Conservation (phyloP, 2,888 invertebrate genomes). For the Amitus sp. region DNA sequence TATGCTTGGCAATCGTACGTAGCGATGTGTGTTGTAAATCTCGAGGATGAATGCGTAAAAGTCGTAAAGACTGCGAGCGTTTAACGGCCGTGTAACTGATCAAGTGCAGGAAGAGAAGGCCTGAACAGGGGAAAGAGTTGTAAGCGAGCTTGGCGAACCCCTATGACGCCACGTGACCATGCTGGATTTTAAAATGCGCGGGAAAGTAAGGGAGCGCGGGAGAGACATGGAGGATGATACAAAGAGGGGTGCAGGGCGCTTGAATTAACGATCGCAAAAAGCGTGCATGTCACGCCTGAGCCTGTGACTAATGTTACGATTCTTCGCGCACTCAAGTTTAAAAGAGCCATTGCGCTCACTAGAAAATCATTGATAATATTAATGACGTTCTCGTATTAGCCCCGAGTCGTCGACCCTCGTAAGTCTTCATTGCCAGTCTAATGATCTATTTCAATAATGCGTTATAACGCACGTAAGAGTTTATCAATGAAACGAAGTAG, state of each 20-base stretch:
- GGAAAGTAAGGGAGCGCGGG: conserved; percentile 42
- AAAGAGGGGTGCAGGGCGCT: conserved; percentile 42
- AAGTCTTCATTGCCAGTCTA: conserved; percentile 11
- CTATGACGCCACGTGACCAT: conserved; percentile 51
- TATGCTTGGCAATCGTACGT: neutral
- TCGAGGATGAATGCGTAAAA: neutral
- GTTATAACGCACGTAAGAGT: conserved; percentile 6
- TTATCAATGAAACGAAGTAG: conserved; percentile 19
- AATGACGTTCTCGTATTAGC: conserved; percentile 46
- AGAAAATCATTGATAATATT: conserved; percentile 56
- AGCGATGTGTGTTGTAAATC: neutral
- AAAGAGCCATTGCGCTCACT: conserved; percentile 42
- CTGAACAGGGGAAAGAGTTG: conserved; percentile 32
- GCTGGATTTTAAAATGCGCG: conserved; percentile 60
- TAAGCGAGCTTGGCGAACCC: conserved; percentile 48
- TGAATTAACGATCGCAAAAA: conserved; percentile 57
- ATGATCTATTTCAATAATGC: conserved; percentile 27
- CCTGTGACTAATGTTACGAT: conserved; percentile 62
- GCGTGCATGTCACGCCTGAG: conserved; percentile 61
- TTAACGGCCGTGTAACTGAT: conserved; percentile 35
- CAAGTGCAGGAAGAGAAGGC: conserved; percentile 21
- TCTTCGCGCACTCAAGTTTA: conserved; percentile 47
- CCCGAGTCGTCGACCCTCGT: conserved; percentile 23
- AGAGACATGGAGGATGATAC: conserved; percentile 34
- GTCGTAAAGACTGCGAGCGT: conserved; percentile 18